Evolutionary conservation across 2,888 invertebrate species (phyloP), one percentile per base, ranked within the genome.

Genomic region (Gari tellinella): DNA sequence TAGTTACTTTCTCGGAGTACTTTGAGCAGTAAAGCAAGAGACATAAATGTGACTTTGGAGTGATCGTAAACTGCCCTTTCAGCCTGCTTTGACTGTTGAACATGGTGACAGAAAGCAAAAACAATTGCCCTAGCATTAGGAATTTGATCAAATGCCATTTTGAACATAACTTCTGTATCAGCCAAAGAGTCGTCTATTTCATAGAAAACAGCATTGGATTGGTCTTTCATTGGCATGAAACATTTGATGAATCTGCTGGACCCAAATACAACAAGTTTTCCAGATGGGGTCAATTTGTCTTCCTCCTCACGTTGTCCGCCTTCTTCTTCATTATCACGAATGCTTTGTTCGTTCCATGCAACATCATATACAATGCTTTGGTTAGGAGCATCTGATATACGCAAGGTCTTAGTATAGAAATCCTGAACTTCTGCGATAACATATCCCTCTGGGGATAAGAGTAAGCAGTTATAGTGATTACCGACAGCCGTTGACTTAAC

Each of bases 311-410:
- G n/a, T n/a, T n/a, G n/a, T 7, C 31, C 31, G 4, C 4, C 5
- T 31, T 31, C 31, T 31, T 31, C 31, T 10, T 31, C 31, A 41
- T 8, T 3, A n/a, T 63, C 63, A 4, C 37, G 21, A 14, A 14
- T 3, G 1, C 41, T 1, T 15, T 57, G n/a, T 31, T 62, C 45
- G 1, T 62, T 43, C 68, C 68, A 68, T 1, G 37, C 43, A 2
- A 55, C 31, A 23, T 45, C 52, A 31, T 68, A 68, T 21, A 68
- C 62, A 49, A 68, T 49, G 51, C 62, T 62, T 41, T 68, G 56
- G 21, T 68, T 62, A 43, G 62, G 62, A 40, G 43, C 62, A 45
- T 62, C 62, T n/a, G 62, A 43, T 43, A 65, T 65, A 26, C 57
- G 25, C 31, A 45, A n/a, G 8, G 45, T 45, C 21, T 1, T 51